Evolutionary conservation across 2,888 invertebrate genomes (phyloP).

Genomic region (Ochropacha duplaris): DNA sequence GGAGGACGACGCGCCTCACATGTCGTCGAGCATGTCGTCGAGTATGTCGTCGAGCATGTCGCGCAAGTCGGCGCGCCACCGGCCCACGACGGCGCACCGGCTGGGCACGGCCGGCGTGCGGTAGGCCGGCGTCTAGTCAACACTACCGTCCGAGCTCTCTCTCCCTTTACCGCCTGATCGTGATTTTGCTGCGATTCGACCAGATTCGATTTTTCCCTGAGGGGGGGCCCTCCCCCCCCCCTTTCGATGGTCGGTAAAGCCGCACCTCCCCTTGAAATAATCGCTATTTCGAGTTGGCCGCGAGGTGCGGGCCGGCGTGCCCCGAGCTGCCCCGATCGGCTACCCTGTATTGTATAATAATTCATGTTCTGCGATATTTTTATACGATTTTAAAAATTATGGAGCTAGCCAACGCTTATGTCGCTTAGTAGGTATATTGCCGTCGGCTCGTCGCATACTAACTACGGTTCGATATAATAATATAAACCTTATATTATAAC

Average conservation of each 20-base stretch:
- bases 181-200: no score
- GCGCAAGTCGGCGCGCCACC: constrained; percentile 37
- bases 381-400: constrained; percentile 28
- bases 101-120: constrained; percentile 61
- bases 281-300: neutral
- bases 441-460: neutral
- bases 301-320: neutral
- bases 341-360: constrained; percentile 4
- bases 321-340: neutral
- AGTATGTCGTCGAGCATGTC: neutral
- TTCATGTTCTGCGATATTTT: constrained; percentile 37
- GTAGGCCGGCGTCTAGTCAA: constrained; percentile 30
- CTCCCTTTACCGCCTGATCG: constrained; percentile 21
- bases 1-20: constrained; percentile 28
- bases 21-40: neutral
- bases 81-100: constrained; percentile 53
- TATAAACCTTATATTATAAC: no score
- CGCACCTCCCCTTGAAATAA: neutral
- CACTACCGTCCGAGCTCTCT: constrained; percentile 16
- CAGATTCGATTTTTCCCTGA: no score
- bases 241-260: no score
- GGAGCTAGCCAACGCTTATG: constrained; percentile 14
- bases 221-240: no score
- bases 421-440: constrained; percentile 3
- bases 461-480: neutral